Evolutionary conservation across 1,140 invertebrate genomes (phyloP).

Genomic region (Caerostris darwini): DNA sequence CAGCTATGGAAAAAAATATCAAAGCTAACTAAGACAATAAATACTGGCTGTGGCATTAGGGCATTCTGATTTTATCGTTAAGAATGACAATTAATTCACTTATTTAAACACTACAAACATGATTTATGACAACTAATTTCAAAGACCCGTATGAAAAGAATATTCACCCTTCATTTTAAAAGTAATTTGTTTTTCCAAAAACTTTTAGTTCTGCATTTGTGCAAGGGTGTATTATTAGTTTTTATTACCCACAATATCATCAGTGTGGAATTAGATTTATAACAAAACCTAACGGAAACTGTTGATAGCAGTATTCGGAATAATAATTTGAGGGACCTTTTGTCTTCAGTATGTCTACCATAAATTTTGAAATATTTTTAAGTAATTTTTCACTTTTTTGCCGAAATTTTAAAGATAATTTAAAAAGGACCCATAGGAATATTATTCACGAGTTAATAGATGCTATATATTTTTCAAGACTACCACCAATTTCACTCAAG

Average conservation of each 20-base stretch:
- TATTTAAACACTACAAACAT: too few relatives aligned
- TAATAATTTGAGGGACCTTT: constrained; percentile 78
- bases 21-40: constrained; percentile 59
- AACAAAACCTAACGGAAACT: constrained; percentile 32
- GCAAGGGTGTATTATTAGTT: not conserved
- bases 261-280: constrained; percentile 36
- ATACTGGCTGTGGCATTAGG: constrained; percentile 77
- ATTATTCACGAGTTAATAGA: constrained; percentile 76
- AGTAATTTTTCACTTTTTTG: constrained; percentile 14
- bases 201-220: too few relatives aligned
- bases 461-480: constrained; percentile 71
- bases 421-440: constrained; percentile 74
- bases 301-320: constrained; percentile 71
- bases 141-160: too few relatives aligned
- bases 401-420: constrained; percentile 34
- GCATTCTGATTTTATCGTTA: constrained; percentile 47
- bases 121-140: too few relatives aligned
- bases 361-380: not conserved
- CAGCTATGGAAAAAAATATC: constrained; percentile 18
- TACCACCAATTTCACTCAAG: constrained; percentile 67
- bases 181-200: too few relatives aligned
- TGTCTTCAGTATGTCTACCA: constrained; percentile 36
- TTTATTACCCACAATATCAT: constrained; percentile 51
- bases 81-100: not conserved
- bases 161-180: too few relatives aligned